phyloP scores from a whole-genome alignment of 2,797 vertebrate species.

The Chelon auratus region DNA sequence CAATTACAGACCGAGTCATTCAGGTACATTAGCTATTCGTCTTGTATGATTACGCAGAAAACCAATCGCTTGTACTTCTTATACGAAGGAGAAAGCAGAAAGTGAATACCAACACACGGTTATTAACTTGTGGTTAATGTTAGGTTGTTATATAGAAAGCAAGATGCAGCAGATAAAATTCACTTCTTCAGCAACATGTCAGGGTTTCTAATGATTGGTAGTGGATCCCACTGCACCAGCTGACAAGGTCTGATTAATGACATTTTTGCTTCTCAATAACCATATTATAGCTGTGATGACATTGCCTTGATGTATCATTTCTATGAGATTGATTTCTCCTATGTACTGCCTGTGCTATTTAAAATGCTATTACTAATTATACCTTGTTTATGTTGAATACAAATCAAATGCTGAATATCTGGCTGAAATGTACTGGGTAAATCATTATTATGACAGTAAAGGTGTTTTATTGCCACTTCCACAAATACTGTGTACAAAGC shows the following conservation, averaged over 20 bases:
- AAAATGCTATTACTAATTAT: background rate
- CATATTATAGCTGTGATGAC: background rate
- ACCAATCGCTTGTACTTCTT: slow-evolving; percentile 16
- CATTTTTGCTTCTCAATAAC: background rate
- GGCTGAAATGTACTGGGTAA: slow-evolving; percentile 33
- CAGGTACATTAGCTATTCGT: slow-evolving; percentile 35
- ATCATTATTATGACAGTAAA: slow-evolving; percentile 56
- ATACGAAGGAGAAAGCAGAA: slow-evolving; percentile 6
- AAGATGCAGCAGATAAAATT: too few species aligned
- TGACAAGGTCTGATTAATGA: slow-evolving; percentile 3
- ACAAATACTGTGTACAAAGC: slow-evolving; percentile 56
- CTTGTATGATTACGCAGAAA: slow-evolving; percentile 20
- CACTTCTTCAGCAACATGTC: too few species aligned
- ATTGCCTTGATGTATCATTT: background rate
- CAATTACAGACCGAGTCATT: slow-evolving; percentile 55
- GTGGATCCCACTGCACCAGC: background rate
- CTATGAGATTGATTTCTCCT: background rate
- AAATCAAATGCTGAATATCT: slow-evolving; percentile 34
- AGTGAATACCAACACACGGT: background rate
- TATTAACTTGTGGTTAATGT: slow-evolving; percentile 7
- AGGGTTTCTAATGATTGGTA: too few species aligned
- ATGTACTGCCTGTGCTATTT: slow-evolving; percentile 1
- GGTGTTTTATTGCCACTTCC: slow-evolving; percentile 51
- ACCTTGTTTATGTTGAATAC: slow-evolving; percentile 21
- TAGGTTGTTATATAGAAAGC: background rate